Evolutionary conservation across 2,888 invertebrate genomes (phyloP), one percentile per base, ranked within the genome.

Genomic region (Bimastos eiseni): DNA sequence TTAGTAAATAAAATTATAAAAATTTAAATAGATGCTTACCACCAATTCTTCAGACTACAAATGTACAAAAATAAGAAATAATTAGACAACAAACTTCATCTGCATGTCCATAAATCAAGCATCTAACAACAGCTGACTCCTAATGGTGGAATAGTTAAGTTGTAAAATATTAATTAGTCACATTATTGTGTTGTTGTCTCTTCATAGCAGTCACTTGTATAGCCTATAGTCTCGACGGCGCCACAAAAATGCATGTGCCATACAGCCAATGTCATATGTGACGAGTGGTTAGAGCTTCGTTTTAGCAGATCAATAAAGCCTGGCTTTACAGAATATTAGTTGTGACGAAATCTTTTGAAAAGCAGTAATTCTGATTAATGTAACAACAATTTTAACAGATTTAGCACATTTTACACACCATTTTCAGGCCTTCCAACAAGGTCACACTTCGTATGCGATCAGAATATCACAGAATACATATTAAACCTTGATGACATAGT

Each of bases 11-110:
- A 70, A 70, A 70, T n/a, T 70, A 21, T n/a, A 38, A 1, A 49
- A 34, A 91, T 55, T 13, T 38, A 24, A 70, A 41, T 15, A 89
- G 36, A 90, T 36, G 91, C 91, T 91, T 84, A 91, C 91, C 49
- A 89, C 91, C 24, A 91, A 37, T 88, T 91, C 91, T 49, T 91
- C 91, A 89, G 89, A 90, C 90, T 91, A 91, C 55, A 91, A 89
- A 90, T 86, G 13, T 24, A 36, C 30, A 86, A 90, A 88, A 91
- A 83, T 15, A 70, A 70, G n/a, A 49, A 30, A 70, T 8, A 70
- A 70, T 70, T 70, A 70, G 70, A 70, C 30, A n/a, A 70, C 6
- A 70, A 24, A 2, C 49, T 49, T 11, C 49, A 24, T 49, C 70
- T 70, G 13, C n/a, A 70, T 70, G 30, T n/a, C 70, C 11, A 2